A percentile compares a stretch with the other conserved stretches of the same genome.
These are phyloP conservation scores for Pogonomyrmex californicus DNA, from an alignment of 1,140 invertebrate genomes.

Conservation along the genomic window DNA sequence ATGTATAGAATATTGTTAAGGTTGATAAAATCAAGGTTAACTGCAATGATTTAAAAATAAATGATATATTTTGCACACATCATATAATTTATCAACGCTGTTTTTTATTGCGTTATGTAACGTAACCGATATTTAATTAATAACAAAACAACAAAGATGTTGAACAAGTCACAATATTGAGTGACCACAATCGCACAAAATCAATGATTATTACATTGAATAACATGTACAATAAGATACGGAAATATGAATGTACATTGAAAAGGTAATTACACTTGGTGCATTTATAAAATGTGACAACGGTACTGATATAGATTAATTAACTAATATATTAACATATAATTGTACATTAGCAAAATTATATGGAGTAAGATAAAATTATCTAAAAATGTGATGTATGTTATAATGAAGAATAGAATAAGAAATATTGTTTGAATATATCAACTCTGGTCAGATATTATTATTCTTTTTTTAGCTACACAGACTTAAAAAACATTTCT, in stretches of 20 bases:
- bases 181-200: neutral
- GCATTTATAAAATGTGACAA: neutral
- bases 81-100: neutral
- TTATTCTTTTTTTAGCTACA: neutral
- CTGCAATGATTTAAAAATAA: slow-evolving; percentile 33
- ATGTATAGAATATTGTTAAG: slow-evolving; percentile 19
- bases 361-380: slow-evolving; percentile 16
- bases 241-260: slow-evolving; percentile 20
- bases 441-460: neutral
- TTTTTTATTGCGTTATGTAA: slow-evolving; percentile 17
- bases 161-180: neutral
- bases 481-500: slow-evolving; percentile 1
- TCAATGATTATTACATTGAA: slow-evolving; percentile 19
- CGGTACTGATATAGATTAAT: slow-evolving; percentile 16
- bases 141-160: slow-evolving; percentile 22
- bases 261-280: slow-evolving; percentile 37
- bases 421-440: slow-evolving; percentile 23
- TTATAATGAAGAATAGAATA: slow-evolving; percentile 17
- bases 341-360: slow-evolving; percentile 47
- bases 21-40: neutral
- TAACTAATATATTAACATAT: slow-evolving; percentile 43
- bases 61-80: slow-evolving; percentile 39
- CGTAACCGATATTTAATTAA: slow-evolving; percentile 22
- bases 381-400: neutral
- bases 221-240: slow-evolving; percentile 27